Percentiles rank a stretch among this genome's conserved stretches.
phyloP scores from a whole-genome alignment of 2,888 invertebrate genomes.

The Gymnocheta viridis region DNA sequence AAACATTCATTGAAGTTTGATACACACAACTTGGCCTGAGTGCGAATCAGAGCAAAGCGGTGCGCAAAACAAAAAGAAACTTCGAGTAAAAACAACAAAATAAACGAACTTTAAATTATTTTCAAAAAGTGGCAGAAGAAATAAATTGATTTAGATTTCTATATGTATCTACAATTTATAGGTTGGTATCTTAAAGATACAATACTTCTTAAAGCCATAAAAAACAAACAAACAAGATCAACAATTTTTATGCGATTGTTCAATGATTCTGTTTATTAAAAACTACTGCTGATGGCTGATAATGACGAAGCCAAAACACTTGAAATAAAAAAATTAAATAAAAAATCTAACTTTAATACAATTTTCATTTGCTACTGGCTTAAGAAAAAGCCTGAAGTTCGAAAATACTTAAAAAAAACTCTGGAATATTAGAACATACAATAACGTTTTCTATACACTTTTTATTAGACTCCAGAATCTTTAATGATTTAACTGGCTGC shows the following conservation, averaged over 20 bases:
- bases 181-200: conserved; percentile 37
- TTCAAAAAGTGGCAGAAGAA: conserved; percentile 21
- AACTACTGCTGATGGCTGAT: conserved; percentile 17
- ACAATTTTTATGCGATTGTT: conserved; percentile 61
- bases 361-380: conserved; percentile 27
- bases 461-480: neutral
- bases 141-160: conserved; percentile 50
- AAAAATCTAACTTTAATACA: conserved; percentile 9
- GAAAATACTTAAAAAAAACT: neutral
- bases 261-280: conserved; percentile 45
- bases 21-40: conserved; percentile 74
- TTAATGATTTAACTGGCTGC: conserved; percentile 31
- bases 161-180: neutral
- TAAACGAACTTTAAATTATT: conserved; percentile 8
- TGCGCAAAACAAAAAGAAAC: conserved; percentile 63
- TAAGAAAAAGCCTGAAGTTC: neutral
- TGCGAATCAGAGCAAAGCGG: conserved; percentile 79
- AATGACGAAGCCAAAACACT: conserved; percentile 31
- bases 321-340: neutral
- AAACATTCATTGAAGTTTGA: conserved; percentile 74
- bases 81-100: neutral
- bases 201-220: conserved; percentile 32
- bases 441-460: neutral
- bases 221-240: conserved; percentile 46
- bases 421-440: conserved; percentile 6